Percentiles rank a stretch among this genome's conserved stretches.
Conservation (phyloP, 2,797 vertebrate genomes). For the Salmo trutta region DNA sequence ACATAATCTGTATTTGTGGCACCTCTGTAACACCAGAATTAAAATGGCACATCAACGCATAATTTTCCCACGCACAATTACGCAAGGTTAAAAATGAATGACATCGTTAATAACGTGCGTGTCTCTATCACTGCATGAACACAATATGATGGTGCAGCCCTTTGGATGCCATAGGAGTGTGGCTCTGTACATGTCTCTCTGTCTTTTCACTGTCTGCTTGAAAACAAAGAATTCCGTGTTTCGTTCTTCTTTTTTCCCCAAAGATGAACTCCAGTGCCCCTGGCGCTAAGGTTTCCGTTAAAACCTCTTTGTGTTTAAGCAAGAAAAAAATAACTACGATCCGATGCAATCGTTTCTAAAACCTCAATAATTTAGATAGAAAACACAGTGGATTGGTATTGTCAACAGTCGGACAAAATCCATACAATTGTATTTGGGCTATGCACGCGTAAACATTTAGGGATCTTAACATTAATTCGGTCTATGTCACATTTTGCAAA, state of each 20-base stretch:
- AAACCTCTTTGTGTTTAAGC: slow-evolving; percentile 31
- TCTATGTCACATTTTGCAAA: background rate
- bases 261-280: slow-evolving; percentile 36
- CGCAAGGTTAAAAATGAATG: slow-evolving; percentile 18
- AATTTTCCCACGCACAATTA: background rate
- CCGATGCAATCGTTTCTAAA: background rate
- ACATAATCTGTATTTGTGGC: background rate
- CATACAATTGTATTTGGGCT: background rate
- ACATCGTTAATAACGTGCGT: background rate
- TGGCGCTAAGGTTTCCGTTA: slow-evolving; percentile 25
- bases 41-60: slow-evolving; percentile 3
- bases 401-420: background rate
- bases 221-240: slow-evolving; percentile 54
- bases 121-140: background rate
- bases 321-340: background rate
- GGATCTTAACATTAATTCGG: background rate
- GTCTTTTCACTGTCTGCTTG: slow-evolving; percentile 20
- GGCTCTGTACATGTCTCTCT: background rate
- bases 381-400: no score
- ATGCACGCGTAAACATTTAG: background rate
- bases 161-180: background rate
- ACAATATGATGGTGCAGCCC: background rate
- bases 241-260: slow-evolving; percentile 32
- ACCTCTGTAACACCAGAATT: background rate
- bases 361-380: background rate